Percentiles rank a stretch among this genome's conserved stretches.
Evolutionary conservation across 2,113 vertebrate species (phyloP).

Genomic region (Tautogolabrus adspersus): DNA sequence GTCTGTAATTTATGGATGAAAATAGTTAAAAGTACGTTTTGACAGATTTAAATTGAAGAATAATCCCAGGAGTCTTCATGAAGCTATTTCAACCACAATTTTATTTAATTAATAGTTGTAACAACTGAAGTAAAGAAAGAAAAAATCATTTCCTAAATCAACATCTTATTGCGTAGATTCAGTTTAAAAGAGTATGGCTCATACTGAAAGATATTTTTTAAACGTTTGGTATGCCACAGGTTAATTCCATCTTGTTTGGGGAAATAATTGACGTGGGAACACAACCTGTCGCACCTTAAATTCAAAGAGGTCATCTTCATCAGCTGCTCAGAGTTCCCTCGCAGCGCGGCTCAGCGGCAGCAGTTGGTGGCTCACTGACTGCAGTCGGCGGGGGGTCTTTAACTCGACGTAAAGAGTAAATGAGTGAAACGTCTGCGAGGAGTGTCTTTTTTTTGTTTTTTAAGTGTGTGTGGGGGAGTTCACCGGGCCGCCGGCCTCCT

Average conservation of each 20-base stretch:
- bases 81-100: no score
- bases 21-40: no score
- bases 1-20: no score
- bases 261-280: neutral
- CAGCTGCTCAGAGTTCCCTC: neutral
- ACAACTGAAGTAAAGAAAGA: no score
- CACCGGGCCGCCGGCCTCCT: constrained; percentile 39
- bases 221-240: neutral
- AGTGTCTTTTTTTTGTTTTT: constrained; percentile 27
- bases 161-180: no score
- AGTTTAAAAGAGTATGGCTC: no score
- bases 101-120: no score
- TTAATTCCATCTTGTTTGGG: neutral
- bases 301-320: neutral
- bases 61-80: no score
- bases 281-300: neutral
- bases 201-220: no score
- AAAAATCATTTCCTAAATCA: no score
- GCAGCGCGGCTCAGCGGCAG: neutral
- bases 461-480: constrained; percentile 42
- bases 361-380: neutral
- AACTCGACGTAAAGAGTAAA: constrained; percentile 29
- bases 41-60: no score
- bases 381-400: constrained; percentile 36
- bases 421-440: constrained; percentile 33